Evolutionary conservation across 2,113 vertebrate species (phyloP).

Genomic region (Zosterops japonicus): DNA sequence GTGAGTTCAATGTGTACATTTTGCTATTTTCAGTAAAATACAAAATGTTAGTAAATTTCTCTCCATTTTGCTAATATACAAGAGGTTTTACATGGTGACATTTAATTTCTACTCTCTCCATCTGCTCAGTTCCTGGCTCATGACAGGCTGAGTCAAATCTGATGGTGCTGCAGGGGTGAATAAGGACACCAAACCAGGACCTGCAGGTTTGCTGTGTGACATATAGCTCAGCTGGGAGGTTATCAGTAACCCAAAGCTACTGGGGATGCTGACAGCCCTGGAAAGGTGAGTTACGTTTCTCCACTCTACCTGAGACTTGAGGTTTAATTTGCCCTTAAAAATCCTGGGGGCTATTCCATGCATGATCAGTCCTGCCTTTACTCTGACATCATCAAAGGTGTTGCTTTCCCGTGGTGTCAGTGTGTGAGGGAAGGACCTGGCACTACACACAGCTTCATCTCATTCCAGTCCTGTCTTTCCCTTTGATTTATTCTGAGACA

Average conservation of each 20-base stretch:
- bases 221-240: neutral
- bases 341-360: neutral
- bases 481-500: neutral
- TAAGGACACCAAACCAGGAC: neutral
- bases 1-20: neutral
- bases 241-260: neutral
- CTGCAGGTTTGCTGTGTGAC: neutral
- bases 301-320: neutral
- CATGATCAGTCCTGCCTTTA: neutral
- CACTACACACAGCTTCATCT: neutral
- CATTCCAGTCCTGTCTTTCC: neutral
- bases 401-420: neutral
- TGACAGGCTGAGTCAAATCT: neutral
- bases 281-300: neutral
- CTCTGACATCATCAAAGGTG: neutral
- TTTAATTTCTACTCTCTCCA: neutral
- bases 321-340: neutral
- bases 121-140: neutral
- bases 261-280: neutral
- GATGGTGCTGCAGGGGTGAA: neutral
- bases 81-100: neutral
- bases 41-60: neutral
- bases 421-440: neutral
- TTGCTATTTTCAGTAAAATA: neutral
- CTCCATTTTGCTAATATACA: neutral